phyloP scores from a whole-genome alignment of 2,888 invertebrate genomes.

The Metellina segmentata region DNA sequence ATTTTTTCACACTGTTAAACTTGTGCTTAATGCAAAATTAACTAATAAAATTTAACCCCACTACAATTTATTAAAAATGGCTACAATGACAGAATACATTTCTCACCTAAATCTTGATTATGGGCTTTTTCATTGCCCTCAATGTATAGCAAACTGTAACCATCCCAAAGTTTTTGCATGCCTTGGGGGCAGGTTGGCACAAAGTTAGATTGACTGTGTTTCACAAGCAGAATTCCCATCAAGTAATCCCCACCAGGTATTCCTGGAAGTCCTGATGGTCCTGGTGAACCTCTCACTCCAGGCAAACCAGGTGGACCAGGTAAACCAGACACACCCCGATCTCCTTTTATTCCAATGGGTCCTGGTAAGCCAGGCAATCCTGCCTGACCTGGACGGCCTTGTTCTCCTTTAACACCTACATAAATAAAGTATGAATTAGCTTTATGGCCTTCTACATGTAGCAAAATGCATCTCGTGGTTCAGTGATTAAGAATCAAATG shows the following conservation, averaged over 20 bases:
- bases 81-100: too few species aligned
- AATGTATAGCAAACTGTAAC: constrained; percentile 96
- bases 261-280: constrained; percentile 86
- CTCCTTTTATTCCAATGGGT: constrained; percentile 79
- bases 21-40: too few species aligned
- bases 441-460: too few species aligned
- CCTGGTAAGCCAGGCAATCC: constrained; percentile 79
- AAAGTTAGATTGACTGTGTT: constrained; percentile 93
- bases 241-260: constrained; percentile 86
- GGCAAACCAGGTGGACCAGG: constrained; percentile 80
- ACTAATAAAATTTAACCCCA: too few species aligned
- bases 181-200: constrained; percentile 93
- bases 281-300: constrained; percentile 87
- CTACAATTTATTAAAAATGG: too few species aligned
- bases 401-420: constrained; percentile 78
- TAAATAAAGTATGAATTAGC: not conserved
- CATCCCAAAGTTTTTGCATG: constrained; percentile 95
- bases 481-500: too few species aligned
- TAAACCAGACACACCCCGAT: constrained; percentile 87
- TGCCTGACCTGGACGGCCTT: constrained; percentile 77
- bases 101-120: constrained; percentile 93
- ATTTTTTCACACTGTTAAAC: too few species aligned
- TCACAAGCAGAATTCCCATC: constrained; percentile 92
- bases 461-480: too few species aligned
- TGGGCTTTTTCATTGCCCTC: constrained; percentile 98